Evolutionary conservation across 2,888 invertebrate species (phyloP), one percentile per base, ranked within the genome.

Genomic region (Agrochola circellaris): DNA sequence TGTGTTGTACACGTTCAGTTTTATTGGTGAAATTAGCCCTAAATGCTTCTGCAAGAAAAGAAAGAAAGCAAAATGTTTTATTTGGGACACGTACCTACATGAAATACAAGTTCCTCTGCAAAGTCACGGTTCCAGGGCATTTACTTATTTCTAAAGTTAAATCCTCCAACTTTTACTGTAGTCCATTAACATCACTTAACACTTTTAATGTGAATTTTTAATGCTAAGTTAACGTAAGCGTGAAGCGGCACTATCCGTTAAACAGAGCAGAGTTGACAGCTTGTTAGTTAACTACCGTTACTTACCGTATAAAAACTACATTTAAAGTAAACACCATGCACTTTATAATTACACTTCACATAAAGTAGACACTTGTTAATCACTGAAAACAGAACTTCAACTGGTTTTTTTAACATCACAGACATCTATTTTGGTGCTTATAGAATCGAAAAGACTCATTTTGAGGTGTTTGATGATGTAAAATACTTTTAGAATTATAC

Each of bases 221-320:
- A 70, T 38, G 30, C 62, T 8, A 58, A 26, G n/a, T 71, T 60
- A 17, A 65, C 51, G 73, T 65, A 64, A 72, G 58, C 73, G 51
- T 79, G 73, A 79, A 72, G 48, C 51, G 51, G 61, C 26, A 62
- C 45, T 26, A 51, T 42, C 60, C 67, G 64, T 48, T 34, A 73
- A 73, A 66, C 70, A 73, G 70, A 84, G 54, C 69, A 65, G 60
- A 71, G 48, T 73, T 84, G 54, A 71, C 70, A 42, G 84, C 70
- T 84, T 60, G 81, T 80, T 80, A 80, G 58, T 74, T 70, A 74
- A 61, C 64, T 68, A n/a, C 61, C 60, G 60, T 69, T 64, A 60
- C 48, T 58, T 34, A 69, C 34, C n/a, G 64, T 67, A 71, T 70
- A 68, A 60, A 54, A 60, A 54, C 9, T 15, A 17, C n/a, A 75